These are phyloP conservation scores for Dendroctonus valens DNA, from an alignment of 1,140 invertebrate genomes.

Conservation along the genomic window DNA sequence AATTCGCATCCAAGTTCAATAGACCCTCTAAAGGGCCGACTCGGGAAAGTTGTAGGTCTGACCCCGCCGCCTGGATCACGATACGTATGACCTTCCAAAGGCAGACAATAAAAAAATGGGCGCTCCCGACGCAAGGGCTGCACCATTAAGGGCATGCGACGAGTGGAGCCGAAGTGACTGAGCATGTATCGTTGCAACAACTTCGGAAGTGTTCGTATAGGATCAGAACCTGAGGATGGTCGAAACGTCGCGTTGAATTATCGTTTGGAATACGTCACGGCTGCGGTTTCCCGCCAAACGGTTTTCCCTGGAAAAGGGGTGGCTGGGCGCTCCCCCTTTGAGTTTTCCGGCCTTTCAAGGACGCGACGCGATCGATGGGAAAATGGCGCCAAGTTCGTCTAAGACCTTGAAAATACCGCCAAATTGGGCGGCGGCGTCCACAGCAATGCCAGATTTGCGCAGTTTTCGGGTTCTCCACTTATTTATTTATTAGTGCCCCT, in stretches of 20 bases:
- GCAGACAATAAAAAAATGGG: neutral
- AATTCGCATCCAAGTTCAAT: slow-evolving; percentile 12
- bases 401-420: slow-evolving; percentile 28
- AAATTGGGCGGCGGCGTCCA: slow-evolving; percentile 1
- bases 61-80: neutral
- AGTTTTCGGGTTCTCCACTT: neutral
- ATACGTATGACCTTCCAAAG: neutral
- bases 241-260: neutral
- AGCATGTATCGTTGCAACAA: neutral
- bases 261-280: neutral
- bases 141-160: neutral
- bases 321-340: neutral
- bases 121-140: slow-evolving; percentile 1
- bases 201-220: neutral
- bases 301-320: neutral
- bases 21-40: slow-evolving; percentile 1
- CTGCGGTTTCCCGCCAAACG: slow-evolving; percentile 9
- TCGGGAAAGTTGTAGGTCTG: slow-evolving; percentile 5
- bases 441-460: neutral
- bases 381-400: slow-evolving; percentile 26
- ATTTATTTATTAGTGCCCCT: neutral
- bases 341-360: slow-evolving; percentile 11
- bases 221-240: neutral
- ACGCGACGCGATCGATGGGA: slow-evolving; percentile 23
- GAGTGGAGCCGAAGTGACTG: neutral